Evolutionary conservation across 2,888 invertebrate genomes (phyloP).

Genomic region (Neria commutata): DNA sequence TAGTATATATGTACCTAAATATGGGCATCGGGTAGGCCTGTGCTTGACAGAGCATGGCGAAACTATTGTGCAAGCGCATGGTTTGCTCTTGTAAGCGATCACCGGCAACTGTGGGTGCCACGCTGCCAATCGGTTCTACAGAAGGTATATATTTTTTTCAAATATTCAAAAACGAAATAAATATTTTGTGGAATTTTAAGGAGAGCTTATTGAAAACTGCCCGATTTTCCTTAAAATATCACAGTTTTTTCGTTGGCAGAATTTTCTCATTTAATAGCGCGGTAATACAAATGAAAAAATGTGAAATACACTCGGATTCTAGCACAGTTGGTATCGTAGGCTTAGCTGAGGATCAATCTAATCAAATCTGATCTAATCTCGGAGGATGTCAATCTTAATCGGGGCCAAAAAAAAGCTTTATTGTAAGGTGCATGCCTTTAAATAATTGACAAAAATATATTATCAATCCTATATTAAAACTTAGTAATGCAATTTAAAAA

Average conservation of each 20-base stretch:
- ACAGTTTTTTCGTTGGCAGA: slow-evolving; percentile 11
- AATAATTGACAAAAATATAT: no score
- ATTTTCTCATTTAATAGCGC: slow-evolving; percentile 2
- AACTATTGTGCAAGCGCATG: slow-evolving; percentile 61
- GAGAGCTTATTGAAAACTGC: slow-evolving; percentile 26
- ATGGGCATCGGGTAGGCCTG: slow-evolving; percentile 77
- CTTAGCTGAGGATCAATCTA: no score
- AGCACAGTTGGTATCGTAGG: no score
- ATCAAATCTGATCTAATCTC: no score
- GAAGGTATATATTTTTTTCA: slow-evolving; percentile 7
- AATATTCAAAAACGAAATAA: no score
- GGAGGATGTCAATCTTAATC: no score
- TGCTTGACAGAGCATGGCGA: slow-evolving; percentile 74
- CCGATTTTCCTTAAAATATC: slow-evolving; percentile 18
- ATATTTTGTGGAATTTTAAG: slow-evolving; percentile 2
- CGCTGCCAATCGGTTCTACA: slow-evolving; percentile 72
- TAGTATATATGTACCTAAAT: slow-evolving; percentile 70
- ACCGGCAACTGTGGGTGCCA: slow-evolving; percentile 68
- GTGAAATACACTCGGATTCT: no score
- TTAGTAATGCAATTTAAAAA: no score
- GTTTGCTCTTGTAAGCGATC: slow-evolving; percentile 66
- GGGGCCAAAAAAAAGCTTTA: no score
- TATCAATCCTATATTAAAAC: no score
- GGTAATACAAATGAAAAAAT: not conserved
- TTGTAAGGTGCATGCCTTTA: no score